phyloP scores from a whole-genome alignment of 2,113 vertebrate genomes.

The Anolis carolinensis region DNA sequence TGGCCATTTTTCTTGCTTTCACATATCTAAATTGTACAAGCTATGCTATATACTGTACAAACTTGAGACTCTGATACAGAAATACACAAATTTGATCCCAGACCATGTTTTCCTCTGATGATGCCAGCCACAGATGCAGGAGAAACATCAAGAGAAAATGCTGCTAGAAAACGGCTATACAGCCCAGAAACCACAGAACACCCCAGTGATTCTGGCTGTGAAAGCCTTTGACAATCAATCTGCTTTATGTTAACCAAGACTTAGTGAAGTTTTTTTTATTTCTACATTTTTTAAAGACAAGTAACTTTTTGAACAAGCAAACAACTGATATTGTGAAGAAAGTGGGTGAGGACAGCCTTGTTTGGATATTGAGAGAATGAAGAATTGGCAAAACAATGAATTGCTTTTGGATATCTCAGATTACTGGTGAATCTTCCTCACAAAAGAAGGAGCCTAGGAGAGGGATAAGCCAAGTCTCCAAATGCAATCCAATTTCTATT shows the following conservation, averaged over 20 bases:
- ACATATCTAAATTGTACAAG: not conserved
- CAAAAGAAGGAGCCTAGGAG: not conserved
- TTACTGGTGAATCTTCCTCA: not conserved
- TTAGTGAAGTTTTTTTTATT: not conserved
- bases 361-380: not conserved
- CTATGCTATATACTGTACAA: no score
- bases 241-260: not conserved
- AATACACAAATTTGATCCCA: not conserved
- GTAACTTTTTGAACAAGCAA: not conserved
- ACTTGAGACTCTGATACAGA: no score
- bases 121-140: no score
- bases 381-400: not conserved
- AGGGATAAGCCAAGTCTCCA: not conserved
- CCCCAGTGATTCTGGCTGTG: no score
- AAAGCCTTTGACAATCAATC: not conserved
- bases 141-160: no score
- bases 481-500: constrained; percentile 13
- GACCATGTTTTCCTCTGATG: no score
- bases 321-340: not conserved
- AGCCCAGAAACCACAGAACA: no score
- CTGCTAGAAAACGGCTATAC: no score
- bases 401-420: not conserved
- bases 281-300: not conserved
- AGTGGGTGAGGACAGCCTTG: not conserved
- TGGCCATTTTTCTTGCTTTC: not conserved